Evolutionary conservation across 2,113 vertebrate genomes (phyloP).

Genomic region (Xiphias gladius): DNA sequence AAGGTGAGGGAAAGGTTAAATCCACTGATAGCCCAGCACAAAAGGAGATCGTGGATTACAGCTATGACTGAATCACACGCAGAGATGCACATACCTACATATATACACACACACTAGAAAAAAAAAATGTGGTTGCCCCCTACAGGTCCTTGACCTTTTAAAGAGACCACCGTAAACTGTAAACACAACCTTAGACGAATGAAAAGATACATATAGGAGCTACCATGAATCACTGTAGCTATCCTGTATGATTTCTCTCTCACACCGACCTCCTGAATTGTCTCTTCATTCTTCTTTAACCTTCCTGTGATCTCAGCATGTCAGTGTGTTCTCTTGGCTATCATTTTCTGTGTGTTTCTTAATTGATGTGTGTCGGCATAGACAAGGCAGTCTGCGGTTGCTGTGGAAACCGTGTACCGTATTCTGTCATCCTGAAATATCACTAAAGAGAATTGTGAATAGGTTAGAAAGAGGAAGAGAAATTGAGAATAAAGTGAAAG

Average conservation of each 20-base stretch:
- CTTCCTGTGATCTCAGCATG: not conserved
- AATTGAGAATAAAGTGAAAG: not conserved
- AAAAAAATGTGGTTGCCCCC: constrained; percentile 4
- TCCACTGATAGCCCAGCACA: constrained; percentile 38
- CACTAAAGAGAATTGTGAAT: constrained; percentile 23
- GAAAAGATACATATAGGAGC: not conserved
- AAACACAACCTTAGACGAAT: constrained; percentile 25
- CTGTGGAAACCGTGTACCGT: constrained; percentile 48
- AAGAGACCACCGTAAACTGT: constrained; percentile 29
- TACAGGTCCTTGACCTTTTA: constrained; percentile 50
- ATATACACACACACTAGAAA: constrained; percentile 2
- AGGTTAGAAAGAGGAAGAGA: not conserved
- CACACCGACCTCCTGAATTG: not conserved
- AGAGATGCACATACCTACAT: not conserved
- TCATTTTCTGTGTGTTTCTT: constrained; percentile 32
- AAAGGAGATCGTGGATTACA: constrained; percentile 37
- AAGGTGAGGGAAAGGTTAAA: constrained; percentile 64
- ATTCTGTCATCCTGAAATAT: constrained; percentile 27
- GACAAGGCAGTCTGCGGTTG: constrained; percentile 35
- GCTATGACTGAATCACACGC: constrained; percentile 2
- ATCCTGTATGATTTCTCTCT: not conserved
- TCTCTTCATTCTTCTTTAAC: constrained; percentile 4
- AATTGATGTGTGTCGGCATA: constrained; percentile 43
- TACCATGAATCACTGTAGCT: not conserved
- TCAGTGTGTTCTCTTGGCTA: not conserved